Evolutionary conservation across 2,113 vertebrate genomes (phyloP), one percentile per base, ranked within the genome.

Genomic region (Canis aureus): DNA sequence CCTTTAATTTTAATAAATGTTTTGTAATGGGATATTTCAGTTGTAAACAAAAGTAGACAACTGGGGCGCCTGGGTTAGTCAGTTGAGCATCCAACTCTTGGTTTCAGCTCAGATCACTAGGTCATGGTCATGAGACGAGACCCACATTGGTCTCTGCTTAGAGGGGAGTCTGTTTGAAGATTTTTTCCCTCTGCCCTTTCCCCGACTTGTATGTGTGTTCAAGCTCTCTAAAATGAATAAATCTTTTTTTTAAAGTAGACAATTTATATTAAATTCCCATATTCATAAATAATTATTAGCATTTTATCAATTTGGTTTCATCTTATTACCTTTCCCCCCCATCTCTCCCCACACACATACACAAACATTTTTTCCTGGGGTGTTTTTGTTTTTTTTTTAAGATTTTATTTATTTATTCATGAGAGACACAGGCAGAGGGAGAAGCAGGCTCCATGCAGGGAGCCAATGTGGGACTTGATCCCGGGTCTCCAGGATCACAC

Each of bases 11-110:
- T 79, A 51, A 32, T 20, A 57, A 73, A 64, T 35, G 16, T 59
- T 83, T 81, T 81, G 29, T 86, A 64, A 51, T 86, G 38, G 22
- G 92, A 38, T 93, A 55, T 91, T 94, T 85, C 13, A 91, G 17
- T 84, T 17, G 25, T 51, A 64, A 80, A 85, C 25, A 12, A 78
- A 51, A 84, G 25, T 64, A 49, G 71, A 85, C 5, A 27, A 49
- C 55, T 76, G 13, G 27, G 29, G 64, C 7, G 13, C 64, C 27
- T 66, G 11, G 64, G 27, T 66, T 27, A 66, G 12, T 66, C 23
- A 9, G 64, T 66, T 66, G 64, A 66, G 64, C 43, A 43, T 43
- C 43, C 43, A 0, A 43, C 1, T 43, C 43, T 43, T 43, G 64
- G 27, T 64, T 66, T 66, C 5, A 12, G 27, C 64, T 66, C 64